These are phyloP conservation scores for Sminthurinus aureus DNA, from an alignment of 2,888 invertebrate species.

Conservation along the genomic window DNA sequence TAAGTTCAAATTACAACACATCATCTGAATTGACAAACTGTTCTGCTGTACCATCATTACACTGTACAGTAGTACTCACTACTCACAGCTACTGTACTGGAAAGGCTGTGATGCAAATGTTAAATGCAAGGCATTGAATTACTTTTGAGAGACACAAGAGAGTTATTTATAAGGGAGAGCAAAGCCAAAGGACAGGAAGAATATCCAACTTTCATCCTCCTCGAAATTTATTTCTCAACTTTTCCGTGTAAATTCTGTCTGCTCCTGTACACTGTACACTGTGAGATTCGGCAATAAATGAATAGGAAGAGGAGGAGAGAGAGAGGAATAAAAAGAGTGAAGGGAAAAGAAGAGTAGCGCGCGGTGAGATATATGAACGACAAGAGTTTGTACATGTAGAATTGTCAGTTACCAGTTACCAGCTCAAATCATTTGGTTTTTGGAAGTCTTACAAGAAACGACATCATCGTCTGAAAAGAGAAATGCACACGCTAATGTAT, in stretches of 20 bases:
- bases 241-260: background rate
- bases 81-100: too few relatives aligned
- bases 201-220: background rate
- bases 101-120: background rate
- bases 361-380: background rate
- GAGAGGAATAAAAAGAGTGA: background rate
- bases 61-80: too few relatives aligned
- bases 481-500: background rate
- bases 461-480: slow-evolving; percentile 14
- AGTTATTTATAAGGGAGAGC: background rate
- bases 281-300: background rate
- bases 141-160: background rate
- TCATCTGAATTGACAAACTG: background rate
- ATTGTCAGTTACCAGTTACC: background rate
- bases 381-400: background rate
- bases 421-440: slow-evolving; percentile 3
- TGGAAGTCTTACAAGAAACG: slow-evolving; percentile 16
- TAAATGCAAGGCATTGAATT: background rate
- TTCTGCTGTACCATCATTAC: background rate
- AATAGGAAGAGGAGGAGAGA: background rate
- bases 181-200: background rate
- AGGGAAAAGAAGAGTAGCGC: background rate
- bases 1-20: background rate
- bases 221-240: slow-evolving; percentile 1
- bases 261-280: background rate